Base-by-base conservation (phyloP, 2,888 invertebrate genomes). In the Drosophila peninsularis region DNA sequence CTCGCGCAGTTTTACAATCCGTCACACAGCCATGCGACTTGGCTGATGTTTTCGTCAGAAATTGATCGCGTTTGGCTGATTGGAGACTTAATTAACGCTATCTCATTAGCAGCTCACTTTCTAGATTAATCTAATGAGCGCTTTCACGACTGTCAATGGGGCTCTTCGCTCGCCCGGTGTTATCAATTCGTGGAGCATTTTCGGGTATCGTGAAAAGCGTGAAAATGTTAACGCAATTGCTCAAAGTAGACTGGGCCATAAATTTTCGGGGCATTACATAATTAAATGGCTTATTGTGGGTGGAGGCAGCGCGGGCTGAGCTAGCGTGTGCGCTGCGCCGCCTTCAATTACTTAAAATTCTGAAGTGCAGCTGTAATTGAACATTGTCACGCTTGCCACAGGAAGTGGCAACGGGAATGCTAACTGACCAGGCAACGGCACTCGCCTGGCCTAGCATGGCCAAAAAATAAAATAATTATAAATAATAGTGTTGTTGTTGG, bases 321-420 rank as follows among this genome's bases (percentile, higher is more conserved):
- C 72, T 84, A 66, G 82, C 71, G 73, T 80, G 85, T 66, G 71
- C 53, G 65, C 37, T 65, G 71, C 50, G 69, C 27, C 36, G 67
- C 57, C 80, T 87, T 84, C 85, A 88, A 85, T 85, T 85, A 85
- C 85, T 85, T 85, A 88, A 88, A 85, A 88, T 88, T 85, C 85
- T 85, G 75, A 79, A 85, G 77, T 85, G 83, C 65, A 71, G 75
- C 64, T 73, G 71, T 88, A 85, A 85, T 88, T 85, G 86, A 81
- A 85, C 83, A 78, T 79, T 85, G 85, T 85, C 85, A 85, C 85
- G 85, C 88, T 74, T 58, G 47, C 55, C 56, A 56, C 74, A 82
- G 83, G 87, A 83, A 83, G 52, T 49, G 55, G 50, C 36, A 62
- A 63, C 52, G 39, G 49, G 62, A 45, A 62, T 42, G 80, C 62